Evolutionary conservation across 2,113 vertebrate species (phyloP), one percentile per base, ranked within the genome.

Genomic region (Sterna hirundo): DNA sequence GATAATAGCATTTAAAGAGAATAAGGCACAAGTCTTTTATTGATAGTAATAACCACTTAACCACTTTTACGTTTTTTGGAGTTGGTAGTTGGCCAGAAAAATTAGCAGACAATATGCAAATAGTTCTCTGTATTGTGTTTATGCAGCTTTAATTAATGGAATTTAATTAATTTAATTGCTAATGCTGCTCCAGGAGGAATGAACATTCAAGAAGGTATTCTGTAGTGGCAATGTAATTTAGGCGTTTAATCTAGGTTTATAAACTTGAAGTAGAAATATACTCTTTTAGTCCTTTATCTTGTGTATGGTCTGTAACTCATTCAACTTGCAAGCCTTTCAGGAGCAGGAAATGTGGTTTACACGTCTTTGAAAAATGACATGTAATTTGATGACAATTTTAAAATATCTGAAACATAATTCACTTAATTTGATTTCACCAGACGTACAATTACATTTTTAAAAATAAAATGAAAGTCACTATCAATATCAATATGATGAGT

Each of bases 151-250:
- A 96, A 94, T 75, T 94, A 91, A 79, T 79, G 16, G 8, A 71
- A 64, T 90, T 71, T 57, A 87, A 93, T 79, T 92, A 92, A 88
- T 86, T 88, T 82, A 49, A 34, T 85, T 85, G 61, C 26, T 68
- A 83, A 72, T 85, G 29, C 9, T 55, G 21, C 42, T 91, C 44
- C 36, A 68, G 34, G 30, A 93, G 49, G 54, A 76, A 82, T 75
- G 49, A 94, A 75, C 52, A 21, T 76, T 79, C 27, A 57, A 93
- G 52, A 36, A 82, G 10, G 13, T 65, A 61, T 87, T 84, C 30
- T 65, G 27, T 85, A 75, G 30, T 44, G 42, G 26, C 19, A 94
- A 40, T 38, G 69, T 44, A 84, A 82, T 77, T 92, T 71, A 62
- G 32, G 26, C 4, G 29, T 81, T 81, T 95, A 86, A 75, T 61